These are phyloP conservation scores for Amphiura filiformis DNA, from an alignment of 35 echinoderm and acorn worm genomes.

Conservation along the genomic window DNA sequence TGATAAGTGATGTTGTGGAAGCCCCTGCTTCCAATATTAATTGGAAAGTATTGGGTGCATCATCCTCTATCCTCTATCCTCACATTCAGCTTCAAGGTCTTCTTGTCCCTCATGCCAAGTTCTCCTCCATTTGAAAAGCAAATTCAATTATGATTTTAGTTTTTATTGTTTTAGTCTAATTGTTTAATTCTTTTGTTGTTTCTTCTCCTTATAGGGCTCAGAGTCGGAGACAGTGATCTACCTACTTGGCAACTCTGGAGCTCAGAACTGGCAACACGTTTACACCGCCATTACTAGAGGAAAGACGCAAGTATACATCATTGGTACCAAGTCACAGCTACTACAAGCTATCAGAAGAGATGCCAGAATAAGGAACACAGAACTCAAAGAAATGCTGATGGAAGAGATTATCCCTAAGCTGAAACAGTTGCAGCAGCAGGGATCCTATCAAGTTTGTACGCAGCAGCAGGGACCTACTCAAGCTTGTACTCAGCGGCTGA, in stretches of 20 bases:
- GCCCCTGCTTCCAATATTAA: no score
- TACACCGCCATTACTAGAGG: conserved; percentile 64
- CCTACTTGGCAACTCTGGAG: conserved; percentile 11
- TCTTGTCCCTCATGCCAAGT: no score
- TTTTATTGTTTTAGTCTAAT: no score
- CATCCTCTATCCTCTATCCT: no score
- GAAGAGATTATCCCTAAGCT: not conserved
- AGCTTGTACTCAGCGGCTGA: not conserved
- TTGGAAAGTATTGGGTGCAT: no score
- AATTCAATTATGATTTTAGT: no score
- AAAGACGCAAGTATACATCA: conserved; percentile 35
- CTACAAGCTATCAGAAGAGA: conserved; percentile 13
- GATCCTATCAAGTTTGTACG: not conserved
- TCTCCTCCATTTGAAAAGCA: no score
- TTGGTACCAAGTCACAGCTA: conserved; percentile 26
- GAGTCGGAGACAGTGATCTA: conserved; percentile 48
- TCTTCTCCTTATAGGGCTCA: conserved; percentile 47
- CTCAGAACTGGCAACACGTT: conserved; percentile 51
- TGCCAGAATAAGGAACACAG: not conserved
- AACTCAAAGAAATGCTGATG: not conserved
- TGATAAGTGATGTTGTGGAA: no score
- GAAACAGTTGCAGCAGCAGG: not conserved
- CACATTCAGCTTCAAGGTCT: no score
- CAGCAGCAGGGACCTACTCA: no score
- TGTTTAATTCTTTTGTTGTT: not conserved